Percentiles rank a stretch among this genome's conserved stretches.
Evolutionary conservation across 2,797 vertebrate species (phyloP).

Genomic region (Amblyopsis hoosieri): DNA sequence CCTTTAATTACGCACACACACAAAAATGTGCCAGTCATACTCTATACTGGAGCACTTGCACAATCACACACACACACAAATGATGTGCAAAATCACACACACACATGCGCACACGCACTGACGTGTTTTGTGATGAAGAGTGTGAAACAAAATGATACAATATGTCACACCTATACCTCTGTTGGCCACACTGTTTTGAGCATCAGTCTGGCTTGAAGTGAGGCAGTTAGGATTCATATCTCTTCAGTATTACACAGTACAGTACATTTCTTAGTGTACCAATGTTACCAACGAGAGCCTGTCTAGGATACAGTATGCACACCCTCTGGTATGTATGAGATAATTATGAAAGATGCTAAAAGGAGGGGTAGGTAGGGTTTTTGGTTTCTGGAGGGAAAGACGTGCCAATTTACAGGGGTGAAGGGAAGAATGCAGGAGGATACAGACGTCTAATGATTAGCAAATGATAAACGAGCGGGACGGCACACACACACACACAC

Average conservation of each 20-base stretch:
- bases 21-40: neutral
- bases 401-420: neutral
- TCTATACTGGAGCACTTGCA: neutral
- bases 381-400: constrained; percentile 1
- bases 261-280: no score
- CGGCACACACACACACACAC: constrained; percentile 7
- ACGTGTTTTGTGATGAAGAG: constrained; percentile 15
- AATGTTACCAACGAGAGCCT: neutral
- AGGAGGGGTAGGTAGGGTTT: neutral
- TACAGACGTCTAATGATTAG: neutral
- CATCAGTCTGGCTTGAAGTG: no score
- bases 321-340: neutral
- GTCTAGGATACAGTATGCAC: neutral
- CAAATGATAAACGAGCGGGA: constrained; percentile 24
- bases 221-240: no score
- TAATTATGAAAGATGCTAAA: neutral
- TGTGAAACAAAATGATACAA: constrained; percentile 3
- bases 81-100: neutral
- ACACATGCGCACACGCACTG: neutral
- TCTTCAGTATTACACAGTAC: no score
- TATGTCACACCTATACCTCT: no score
- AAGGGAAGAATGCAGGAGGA: neutral
- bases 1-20: constrained; percentile 33
- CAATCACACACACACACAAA: neutral
- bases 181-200: no score